phyloP scores from a whole-genome alignment of 1,140 invertebrate species.

The Batillaria attramentaria region DNA sequence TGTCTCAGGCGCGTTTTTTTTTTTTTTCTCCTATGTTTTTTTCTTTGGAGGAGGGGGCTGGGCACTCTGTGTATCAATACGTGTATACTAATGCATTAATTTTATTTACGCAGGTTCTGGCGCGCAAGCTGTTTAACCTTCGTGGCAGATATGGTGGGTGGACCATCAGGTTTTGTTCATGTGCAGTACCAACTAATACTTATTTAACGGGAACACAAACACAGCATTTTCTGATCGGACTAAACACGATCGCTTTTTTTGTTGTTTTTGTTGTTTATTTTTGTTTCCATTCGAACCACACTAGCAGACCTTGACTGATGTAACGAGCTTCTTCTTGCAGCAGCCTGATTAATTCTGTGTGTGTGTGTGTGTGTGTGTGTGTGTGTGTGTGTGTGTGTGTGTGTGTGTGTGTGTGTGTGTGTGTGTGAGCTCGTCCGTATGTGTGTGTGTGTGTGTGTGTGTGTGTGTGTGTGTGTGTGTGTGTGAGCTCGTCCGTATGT shows the following conservation, averaged over 20 bases:
- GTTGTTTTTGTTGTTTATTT: too few relatives aligned
- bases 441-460: slow-evolving; percentile 8
- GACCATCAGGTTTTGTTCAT: too few relatives aligned
- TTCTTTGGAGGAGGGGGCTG: too few relatives aligned
- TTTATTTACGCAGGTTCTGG: too few relatives aligned
- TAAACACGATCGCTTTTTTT: too few relatives aligned
- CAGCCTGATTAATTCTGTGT: neutral
- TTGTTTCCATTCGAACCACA: too few relatives aligned
- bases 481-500: neutral
- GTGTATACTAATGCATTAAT: too few relatives aligned
- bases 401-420: neutral
- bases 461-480: slow-evolving; percentile 19
- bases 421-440: neutral
- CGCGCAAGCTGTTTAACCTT: slow-evolving; percentile 23
- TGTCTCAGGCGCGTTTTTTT: too few relatives aligned
- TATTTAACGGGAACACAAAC: too few relatives aligned
- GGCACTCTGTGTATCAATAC: too few relatives aligned
- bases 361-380: neutral
- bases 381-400: slow-evolving; percentile 10
- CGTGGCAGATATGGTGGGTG: slow-evolving; percentile 33
- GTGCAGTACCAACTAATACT: too few relatives aligned
- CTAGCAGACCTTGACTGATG: neutral
- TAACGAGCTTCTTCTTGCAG: neutral
- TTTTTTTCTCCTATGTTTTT: neutral
- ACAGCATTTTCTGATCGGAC: too few relatives aligned